Percentiles rank a stretch among this genome's conserved stretches.
Evolutionary conservation across 2,888 invertebrate species (phyloP).

Genomic region (Drosophila diplacantha): DNA sequence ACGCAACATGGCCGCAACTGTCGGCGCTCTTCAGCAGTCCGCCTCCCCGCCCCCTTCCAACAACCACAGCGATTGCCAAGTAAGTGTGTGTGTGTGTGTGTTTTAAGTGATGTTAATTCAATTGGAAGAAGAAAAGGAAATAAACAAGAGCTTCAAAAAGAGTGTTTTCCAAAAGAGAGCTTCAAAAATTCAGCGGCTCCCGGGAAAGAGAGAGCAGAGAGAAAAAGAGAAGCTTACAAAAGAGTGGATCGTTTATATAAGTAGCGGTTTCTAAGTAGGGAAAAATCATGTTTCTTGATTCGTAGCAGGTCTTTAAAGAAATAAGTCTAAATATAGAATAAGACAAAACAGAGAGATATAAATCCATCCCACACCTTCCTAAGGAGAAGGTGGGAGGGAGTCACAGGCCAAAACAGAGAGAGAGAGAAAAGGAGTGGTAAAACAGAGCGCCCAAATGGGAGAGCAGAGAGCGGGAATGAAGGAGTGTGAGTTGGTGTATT

Average conservation of each 20-base stretch:
- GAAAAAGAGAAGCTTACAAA: not conserved
- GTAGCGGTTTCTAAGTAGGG: not conserved
- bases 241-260: not conserved
- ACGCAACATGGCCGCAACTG: conserved; percentile 67
- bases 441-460: not conserved
- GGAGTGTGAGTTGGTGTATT: conserved; percentile 10
- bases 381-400: not conserved
- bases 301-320: not conserved
- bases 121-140: conserved; percentile 32
- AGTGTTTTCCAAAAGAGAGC: not conserved
- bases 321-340: not conserved
- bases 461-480: not conserved
- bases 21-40: conserved; percentile 53
- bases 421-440: not conserved
- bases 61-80: conserved; percentile 49
- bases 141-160: not conserved
- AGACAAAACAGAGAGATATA: not conserved
- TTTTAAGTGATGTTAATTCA: conserved; percentile 44
- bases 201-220: not conserved
- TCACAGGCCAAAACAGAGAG: conserved; percentile 6
- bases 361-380: not conserved
- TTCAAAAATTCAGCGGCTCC: not conserved
- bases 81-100: conserved; percentile 46
- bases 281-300: not conserved
- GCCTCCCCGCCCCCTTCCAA: conserved; percentile 32